Evolutionary conservation across 2,888 invertebrate genomes (phyloP), one percentile per base, ranked within the genome.

Genomic region (Pachycephus smyrnensis): DNA sequence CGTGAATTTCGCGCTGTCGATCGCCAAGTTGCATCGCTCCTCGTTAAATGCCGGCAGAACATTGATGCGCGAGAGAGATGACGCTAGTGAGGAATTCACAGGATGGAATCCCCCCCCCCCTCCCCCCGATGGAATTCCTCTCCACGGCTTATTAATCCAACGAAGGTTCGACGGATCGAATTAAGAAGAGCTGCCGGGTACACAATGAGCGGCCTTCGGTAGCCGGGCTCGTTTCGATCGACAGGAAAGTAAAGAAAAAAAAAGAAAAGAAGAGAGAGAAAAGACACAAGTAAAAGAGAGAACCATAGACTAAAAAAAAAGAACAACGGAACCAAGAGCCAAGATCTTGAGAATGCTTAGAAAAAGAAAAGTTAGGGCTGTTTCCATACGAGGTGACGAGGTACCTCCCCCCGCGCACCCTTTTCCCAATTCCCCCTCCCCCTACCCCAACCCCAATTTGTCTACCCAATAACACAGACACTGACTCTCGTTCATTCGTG

Each of bases 81-180:
- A 15, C 55, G 9, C 55, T 23, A 23, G 55, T 0, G 9, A 55
- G 23, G 23, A 55, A 23, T 55, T 9, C 23, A 9, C 55, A 9
- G 23, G 55, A 6, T 55, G 55, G 55, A 55, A 71, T 33, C 32
- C 12, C 31, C 68, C 12, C 68, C 68, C 12, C 68, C 68, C 68
- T 11, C 68, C 12, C 15, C 12, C 31, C 71, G 71, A 2, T 71
- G 31, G 3, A 71, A 71, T 71, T 71, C 31, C 71, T 71, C 33
- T 11, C 33, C 71, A 71, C 71, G 69, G 68, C 30, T 69, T 78
- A 68, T 78, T 78, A 76, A 76, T 76, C 78, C 75, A 73, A 73
- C 75, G 75, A 68, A n/a, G 73, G 76, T 55, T 76, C 78, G 75
- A 76, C 78, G 75, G 78, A 78, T 78, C 78, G 75, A 78, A 78